Evolutionary conservation across 2,797 vertebrate species (phyloP).

Genomic region (Leptoclinus maculatus): DNA sequence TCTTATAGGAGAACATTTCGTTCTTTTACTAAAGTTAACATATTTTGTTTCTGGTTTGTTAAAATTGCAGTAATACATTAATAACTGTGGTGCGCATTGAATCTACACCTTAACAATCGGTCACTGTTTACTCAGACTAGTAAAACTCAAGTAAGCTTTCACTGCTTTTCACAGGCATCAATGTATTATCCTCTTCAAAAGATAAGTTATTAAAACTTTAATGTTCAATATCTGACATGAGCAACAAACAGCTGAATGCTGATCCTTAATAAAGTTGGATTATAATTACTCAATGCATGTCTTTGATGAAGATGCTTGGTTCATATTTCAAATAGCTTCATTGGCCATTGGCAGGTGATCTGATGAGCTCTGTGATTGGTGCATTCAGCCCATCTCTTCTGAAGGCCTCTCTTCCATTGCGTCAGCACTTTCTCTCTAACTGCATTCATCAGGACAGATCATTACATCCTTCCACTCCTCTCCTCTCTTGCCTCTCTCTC

Average conservation of each 20-base stretch:
- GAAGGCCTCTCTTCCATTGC: conserved; percentile 56
- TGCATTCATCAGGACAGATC: conserved; percentile 83
- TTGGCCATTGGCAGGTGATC: conserved; percentile 48
- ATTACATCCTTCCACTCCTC: conserved; percentile 76
- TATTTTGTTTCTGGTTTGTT: conserved; percentile 3
- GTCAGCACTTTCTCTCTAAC: conserved; percentile 81
- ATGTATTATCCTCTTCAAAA: neutral
- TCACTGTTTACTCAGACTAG: neutral
- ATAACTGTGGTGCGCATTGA: neutral
- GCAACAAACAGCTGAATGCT: conserved; percentile 15
- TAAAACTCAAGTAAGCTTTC: conserved; percentile 9
- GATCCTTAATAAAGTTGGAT: conserved; percentile 8
- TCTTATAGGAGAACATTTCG: neutral
- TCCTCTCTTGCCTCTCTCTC: conserved; percentile 57
- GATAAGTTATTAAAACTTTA: neutral
- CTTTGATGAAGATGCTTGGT: conserved; percentile 6
- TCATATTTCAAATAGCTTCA: conserved; percentile 32
- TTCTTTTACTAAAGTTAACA: neutral
- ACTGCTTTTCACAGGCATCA: neutral
- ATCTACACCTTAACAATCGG: neutral
- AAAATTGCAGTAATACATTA: conserved; percentile 1
- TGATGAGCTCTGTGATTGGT: conserved; percentile 64
- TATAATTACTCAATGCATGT: conserved; percentile 14
- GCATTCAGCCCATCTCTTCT: conserved; percentile 57
- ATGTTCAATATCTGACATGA: neutral